phyloP scores from a whole-genome alignment of 2,113 vertebrate genomes.

The Sakesphorus luctuosus region DNA sequence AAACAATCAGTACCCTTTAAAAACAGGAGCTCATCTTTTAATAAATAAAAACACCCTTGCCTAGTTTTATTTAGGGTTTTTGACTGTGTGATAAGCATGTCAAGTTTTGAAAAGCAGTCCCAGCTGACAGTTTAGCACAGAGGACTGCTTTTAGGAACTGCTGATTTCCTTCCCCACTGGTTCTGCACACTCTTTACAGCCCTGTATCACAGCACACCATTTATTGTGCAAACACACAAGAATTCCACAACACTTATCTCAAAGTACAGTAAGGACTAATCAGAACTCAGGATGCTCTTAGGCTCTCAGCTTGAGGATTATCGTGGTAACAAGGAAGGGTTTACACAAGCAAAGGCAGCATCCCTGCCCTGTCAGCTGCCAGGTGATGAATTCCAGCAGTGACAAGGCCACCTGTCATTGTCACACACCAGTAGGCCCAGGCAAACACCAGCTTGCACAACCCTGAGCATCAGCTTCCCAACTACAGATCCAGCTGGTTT shows the following conservation, averaged over 20 bases:
- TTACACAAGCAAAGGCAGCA: not conserved
- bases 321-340: not conserved
- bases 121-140: not conserved
- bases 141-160: not conserved
- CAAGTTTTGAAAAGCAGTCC: not conserved
- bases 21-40: not conserved
- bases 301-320: not conserved
- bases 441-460: not conserved
- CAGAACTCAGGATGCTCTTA: not conserved
- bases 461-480: not conserved
- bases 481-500: not conserved
- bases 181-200: not conserved
- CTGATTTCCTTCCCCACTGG: not conserved
- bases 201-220: not conserved
- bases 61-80: not conserved
- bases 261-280: not conserved
- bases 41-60: no score
- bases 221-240: not conserved
- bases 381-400: not conserved
- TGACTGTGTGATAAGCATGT: not conserved
- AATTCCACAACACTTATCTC: not conserved
- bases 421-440: not conserved
- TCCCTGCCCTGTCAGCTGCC: not conserved
- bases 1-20: conserved; percentile 18
- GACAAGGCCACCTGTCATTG: not conserved